A percentile compares a stretch with the other conserved stretches of the same genome.
Evolutionary conservation across 1,140 invertebrate species (phyloP).

Genomic region (Drosophila truncata): DNA sequence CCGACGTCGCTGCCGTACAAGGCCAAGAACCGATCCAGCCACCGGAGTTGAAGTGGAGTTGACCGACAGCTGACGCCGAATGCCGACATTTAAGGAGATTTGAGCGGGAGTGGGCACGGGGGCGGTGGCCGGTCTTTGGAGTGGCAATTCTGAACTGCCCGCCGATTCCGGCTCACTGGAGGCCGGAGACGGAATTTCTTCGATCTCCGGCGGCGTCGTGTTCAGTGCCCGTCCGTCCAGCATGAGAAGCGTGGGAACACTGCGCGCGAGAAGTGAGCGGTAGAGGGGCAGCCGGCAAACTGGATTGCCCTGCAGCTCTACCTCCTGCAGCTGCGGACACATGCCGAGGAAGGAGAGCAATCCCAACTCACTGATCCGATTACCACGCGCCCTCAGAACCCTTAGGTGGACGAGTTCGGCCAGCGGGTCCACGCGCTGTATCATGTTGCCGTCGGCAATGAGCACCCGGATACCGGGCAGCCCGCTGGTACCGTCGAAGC

Average conservation of each 20-base stretch:
- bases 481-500: conserved; percentile 89
- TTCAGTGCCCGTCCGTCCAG: conserved; percentile 83
- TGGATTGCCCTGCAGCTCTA: conserved; percentile 85
- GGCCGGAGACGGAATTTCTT: conserved; percentile 55
- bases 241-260: conserved; percentile 82
- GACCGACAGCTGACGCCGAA: conserved; percentile 24
- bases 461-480: conserved; percentile 87
- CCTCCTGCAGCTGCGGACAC: conserved; percentile 83
- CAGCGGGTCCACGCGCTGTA: conserved; percentile 87
- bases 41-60: conserved; percentile 58
- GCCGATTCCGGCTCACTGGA: conserved; percentile 64
- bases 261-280: conserved; percentile 75
- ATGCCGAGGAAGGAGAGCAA: conserved; percentile 85
- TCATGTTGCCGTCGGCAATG: conserved; percentile 88
- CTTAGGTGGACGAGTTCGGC: conserved; percentile 79
- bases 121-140: conserved; percentile 61
- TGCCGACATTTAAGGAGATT: conserved; percentile 42
- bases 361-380: conserved; percentile 84
- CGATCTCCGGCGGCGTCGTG: background rate
- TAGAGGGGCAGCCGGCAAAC: conserved; percentile 82
- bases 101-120: conserved; percentile 37
- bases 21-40: conserved; percentile 71
- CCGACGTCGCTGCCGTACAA: conserved; percentile 68
- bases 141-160: conserved; percentile 22
- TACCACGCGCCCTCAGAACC: conserved; percentile 70